phyloP scores from a whole-genome alignment of 1,140 invertebrate species.

The Diachasma alloeum region DNA sequence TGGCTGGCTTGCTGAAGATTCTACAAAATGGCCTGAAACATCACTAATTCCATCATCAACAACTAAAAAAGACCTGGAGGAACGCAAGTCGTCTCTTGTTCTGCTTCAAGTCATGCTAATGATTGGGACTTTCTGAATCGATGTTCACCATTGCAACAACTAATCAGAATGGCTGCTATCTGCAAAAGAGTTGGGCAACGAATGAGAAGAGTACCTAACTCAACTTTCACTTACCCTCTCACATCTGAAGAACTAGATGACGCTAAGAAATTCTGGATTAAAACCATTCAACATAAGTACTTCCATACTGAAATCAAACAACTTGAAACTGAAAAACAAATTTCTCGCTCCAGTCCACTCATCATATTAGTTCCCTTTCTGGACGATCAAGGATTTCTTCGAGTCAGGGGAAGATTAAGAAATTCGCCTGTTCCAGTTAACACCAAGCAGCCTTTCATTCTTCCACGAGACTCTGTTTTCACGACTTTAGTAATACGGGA shows the following conservation, averaged over 20 bases:
- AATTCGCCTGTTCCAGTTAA: neutral
- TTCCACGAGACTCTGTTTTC: slow-evolving; percentile 28
- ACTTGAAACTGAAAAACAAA: no score
- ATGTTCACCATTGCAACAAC: neutral
- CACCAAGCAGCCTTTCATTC: slow-evolving; percentile 38
- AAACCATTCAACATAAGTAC: no score
- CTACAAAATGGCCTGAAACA: neutral
- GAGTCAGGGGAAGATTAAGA: neutral
- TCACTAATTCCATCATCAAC: neutral
- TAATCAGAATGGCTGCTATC: neutral
- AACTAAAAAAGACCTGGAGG: neutral
- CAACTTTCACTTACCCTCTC: no score
- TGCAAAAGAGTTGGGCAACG: neutral
- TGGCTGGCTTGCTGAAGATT: slow-evolving; percentile 1
- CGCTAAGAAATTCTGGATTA: no score
- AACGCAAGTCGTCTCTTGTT: no score
- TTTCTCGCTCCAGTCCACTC: no score
- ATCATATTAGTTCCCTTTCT: neutral
- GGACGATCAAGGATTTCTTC: neutral
- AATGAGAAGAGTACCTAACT: neutral
- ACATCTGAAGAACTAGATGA: no score
- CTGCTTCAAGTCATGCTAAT: neutral
- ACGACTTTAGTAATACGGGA: slow-evolving; percentile 38
- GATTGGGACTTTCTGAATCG: neutral
- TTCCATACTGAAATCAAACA: no score